Percentiles rank a stretch among this genome's conserved stretches.
phyloP scores from a whole-genome alignment of 2,797 vertebrate species.

The Kryptolebias ocellatus region DNA sequence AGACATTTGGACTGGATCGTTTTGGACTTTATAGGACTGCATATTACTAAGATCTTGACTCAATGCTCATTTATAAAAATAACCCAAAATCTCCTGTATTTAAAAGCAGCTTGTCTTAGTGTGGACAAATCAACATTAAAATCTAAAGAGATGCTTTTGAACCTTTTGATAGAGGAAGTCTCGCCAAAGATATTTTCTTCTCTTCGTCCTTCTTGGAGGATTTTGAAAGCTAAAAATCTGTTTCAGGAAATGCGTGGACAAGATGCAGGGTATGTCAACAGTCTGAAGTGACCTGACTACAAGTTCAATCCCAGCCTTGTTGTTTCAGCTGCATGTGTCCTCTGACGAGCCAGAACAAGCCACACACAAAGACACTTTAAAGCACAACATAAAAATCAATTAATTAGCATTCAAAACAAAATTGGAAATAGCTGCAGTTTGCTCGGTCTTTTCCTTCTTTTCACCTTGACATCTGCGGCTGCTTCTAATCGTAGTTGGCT shows the following conservation, averaged over 20 bases:
- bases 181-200: conserved; percentile 1
- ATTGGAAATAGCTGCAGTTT: not conserved
- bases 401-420: too few species aligned
- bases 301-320: conserved; percentile 6
- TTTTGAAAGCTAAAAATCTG: conserved; percentile 23
- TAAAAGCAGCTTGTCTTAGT: too few species aligned
- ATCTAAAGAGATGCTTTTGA: not conserved
- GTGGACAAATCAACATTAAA: not conserved
- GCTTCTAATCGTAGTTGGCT: conserved; percentile 9
- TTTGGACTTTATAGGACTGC: too few species aligned
- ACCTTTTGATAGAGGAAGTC: not conserved
- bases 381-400: too few species aligned
- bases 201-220: conserved; percentile 29
- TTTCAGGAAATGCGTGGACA: conserved; percentile 23
- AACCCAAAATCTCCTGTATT: too few species aligned
- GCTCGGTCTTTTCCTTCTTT: too few species aligned
- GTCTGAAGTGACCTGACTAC: not conserved
- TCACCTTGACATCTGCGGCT: not conserved
- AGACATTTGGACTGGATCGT: too few species aligned
- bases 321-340: conserved; percentile 40
- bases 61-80: too few species aligned
- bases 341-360: not conserved
- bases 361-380: too few species aligned
- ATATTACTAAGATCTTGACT: too few species aligned
- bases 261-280: conserved; percentile 16